phyloP scores from a whole-genome alignment of 1,140 invertebrate genomes.

The Atopsyche davidsoni region DNA sequence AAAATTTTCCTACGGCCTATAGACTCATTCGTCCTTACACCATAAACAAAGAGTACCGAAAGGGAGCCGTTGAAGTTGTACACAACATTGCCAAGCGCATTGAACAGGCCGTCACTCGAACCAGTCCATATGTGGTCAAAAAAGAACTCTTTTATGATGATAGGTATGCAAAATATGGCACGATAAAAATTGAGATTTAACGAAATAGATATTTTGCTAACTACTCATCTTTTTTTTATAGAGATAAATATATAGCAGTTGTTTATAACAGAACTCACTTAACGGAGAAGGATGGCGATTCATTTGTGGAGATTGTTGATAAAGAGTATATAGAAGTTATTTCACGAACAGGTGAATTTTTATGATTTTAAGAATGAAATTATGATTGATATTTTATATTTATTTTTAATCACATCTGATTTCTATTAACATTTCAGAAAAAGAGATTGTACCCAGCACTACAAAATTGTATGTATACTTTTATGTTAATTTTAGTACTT shows the following conservation, averaged over 20 bases:
- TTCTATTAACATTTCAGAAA: neutral
- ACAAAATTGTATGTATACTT: neutral
- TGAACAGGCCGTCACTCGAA: conserved; percentile 7
- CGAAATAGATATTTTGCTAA: neutral
- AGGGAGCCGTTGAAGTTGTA: conserved; percentile 2
- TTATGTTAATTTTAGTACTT: neutral
- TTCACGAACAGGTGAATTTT: conserved; percentile 11
- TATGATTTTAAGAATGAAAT: neutral
- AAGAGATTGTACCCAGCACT: neutral
- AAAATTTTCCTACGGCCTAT: neutral
- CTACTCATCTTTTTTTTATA: neutral
- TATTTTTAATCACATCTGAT: neutral
- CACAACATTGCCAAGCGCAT: conserved; percentile 10
- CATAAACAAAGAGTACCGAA: neutral
- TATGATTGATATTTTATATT: neutral
- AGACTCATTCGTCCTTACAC: neutral
- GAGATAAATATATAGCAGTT: conserved; percentile 6
- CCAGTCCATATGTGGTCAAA: neutral
- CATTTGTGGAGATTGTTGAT: conserved; percentile 25
- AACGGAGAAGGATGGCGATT: conserved; percentile 19
- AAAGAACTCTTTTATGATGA: neutral
- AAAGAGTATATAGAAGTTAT: conserved; percentile 18
- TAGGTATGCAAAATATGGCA: neutral
- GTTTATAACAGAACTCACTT: conserved; percentile 12
- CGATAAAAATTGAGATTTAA: neutral